Percentiles rank a stretch among this genome's conserved stretches.
Conservation (phyloP, 2,113 vertebrate genomes). For the Crotalus horridus region DNA sequence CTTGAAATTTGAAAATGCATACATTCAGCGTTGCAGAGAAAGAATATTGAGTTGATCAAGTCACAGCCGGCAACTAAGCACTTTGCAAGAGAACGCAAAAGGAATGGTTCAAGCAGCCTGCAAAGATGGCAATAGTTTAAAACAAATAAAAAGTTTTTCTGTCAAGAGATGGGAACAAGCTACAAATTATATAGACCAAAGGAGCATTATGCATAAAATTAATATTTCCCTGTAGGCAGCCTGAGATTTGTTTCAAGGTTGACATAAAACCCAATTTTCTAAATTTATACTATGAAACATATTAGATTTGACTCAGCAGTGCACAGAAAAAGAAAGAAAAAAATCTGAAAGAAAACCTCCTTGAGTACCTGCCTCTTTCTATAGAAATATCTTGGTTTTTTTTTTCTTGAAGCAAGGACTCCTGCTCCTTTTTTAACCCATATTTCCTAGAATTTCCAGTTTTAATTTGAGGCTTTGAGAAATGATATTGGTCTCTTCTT, state of each 20-base stretch:
- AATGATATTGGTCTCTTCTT: background rate
- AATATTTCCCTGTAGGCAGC: background rate
- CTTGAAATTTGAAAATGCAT: background rate
- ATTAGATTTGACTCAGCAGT: background rate
- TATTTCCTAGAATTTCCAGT: background rate
- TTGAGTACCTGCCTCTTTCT: background rate
- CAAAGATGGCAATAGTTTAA: background rate
- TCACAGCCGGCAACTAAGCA: background rate
- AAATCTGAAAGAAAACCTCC: background rate
- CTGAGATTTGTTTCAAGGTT: background rate
- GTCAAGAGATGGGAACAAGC: background rate
- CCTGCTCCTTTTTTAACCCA: background rate
- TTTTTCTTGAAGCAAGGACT: background rate
- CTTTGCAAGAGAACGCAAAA: background rate
- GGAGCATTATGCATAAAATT: background rate
- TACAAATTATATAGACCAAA: background rate
- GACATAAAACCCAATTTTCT: background rate
- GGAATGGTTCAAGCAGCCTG: background rate
- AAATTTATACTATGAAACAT: background rate
- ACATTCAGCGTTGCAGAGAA: background rate
- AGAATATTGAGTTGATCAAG: background rate
- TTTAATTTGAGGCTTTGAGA: background rate
- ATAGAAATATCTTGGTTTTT: background rate
- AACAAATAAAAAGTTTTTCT: background rate
- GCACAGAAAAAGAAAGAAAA: background rate